Conservation (phyloP, 2,888 invertebrate species). For the Parthenolecanium corni region DNA sequence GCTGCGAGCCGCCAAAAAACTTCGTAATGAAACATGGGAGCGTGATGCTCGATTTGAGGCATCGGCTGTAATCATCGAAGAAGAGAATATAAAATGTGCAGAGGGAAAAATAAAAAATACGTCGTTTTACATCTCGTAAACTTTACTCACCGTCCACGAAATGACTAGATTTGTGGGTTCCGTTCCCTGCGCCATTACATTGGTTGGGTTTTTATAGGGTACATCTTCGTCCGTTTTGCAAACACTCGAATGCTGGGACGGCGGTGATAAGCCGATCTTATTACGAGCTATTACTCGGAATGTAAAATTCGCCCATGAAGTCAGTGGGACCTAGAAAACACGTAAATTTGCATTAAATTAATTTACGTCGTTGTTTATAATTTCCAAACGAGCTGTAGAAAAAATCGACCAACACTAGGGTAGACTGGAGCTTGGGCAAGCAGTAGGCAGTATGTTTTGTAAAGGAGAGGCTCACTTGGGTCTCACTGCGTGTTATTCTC, state of each 20-base stretch:
- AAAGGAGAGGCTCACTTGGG: no score
- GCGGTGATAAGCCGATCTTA: slow-evolving; percentile 76
- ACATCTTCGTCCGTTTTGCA: slow-evolving; percentile 80
- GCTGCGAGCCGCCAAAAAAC: slow-evolving; percentile 76
- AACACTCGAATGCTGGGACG: slow-evolving; percentile 61
- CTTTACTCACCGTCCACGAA: slow-evolving; percentile 68
- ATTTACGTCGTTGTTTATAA: no score
- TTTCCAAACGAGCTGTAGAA: no score
- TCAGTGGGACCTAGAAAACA: slow-evolving; percentile 47
- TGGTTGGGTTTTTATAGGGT: slow-evolving; percentile 86
- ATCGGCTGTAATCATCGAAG: slow-evolving; percentile 51
- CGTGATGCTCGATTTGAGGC: slow-evolving; percentile 95
- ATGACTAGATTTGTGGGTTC: slow-evolving; percentile 84
- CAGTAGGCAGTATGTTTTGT: no score
- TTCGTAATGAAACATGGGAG: slow-evolving; percentile 81
- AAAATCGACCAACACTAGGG: no score
- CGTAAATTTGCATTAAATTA: no score
- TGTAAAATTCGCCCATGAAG: slow-evolving; percentile 92
- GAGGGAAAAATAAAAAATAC: no score
- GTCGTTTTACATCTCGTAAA: no score
- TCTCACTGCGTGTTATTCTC: no score
- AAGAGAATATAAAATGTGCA: no score
- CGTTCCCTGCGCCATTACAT: slow-evolving; percentile 79
- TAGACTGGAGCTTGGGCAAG: no score
- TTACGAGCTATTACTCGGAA: slow-evolving; percentile 88